These are phyloP conservation scores for Neosalanx taihuensis DNA, from an alignment of 2,797 vertebrate species.

Conservation along the genomic window DNA sequence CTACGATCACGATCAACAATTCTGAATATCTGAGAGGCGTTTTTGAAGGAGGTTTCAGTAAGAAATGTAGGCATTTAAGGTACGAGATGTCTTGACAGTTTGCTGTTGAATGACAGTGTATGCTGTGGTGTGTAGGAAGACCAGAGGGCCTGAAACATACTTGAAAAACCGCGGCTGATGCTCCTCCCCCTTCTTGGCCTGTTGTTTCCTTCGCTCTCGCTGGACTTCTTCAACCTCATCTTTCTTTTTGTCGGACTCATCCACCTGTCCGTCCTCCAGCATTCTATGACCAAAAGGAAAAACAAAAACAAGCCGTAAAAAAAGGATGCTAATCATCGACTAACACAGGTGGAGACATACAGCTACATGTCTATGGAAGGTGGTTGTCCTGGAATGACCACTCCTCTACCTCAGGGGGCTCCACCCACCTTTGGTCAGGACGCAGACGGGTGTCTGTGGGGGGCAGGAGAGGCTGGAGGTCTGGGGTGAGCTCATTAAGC, in stretches of 20 bases:
- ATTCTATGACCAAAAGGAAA: conserved; percentile 65
- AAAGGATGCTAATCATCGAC: background rate
- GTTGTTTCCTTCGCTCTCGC: conserved; percentile 79
- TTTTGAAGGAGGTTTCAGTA: background rate
- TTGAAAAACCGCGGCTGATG: conserved; percentile 89
- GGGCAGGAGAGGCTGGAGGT: conserved; percentile 80
- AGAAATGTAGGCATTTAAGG: too few relatives aligned
- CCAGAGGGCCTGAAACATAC: conserved; percentile 56
- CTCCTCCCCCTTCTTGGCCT: conserved; percentile 78
- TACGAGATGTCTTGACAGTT: background rate
- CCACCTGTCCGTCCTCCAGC: conserved; percentile 87
- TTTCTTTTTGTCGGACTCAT: conserved; percentile 83
- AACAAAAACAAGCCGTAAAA: background rate
- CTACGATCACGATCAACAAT: background rate
- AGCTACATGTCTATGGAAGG: too few relatives aligned
- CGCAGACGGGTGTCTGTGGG: conserved; percentile 87
- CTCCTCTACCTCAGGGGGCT: background rate
- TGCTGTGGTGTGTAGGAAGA: too few relatives aligned
- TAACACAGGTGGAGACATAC: background rate
- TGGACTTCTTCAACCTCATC: conserved; percentile 86
- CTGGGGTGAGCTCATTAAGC: conserved; percentile 84
- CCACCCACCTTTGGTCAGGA: conserved; percentile 85
- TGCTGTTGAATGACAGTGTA: background rate
- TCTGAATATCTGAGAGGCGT: background rate
- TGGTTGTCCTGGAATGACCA: background rate